Evolutionary conservation across 1,140 invertebrate species (phyloP).

Genomic region (Drosophila jambulina): DNA sequence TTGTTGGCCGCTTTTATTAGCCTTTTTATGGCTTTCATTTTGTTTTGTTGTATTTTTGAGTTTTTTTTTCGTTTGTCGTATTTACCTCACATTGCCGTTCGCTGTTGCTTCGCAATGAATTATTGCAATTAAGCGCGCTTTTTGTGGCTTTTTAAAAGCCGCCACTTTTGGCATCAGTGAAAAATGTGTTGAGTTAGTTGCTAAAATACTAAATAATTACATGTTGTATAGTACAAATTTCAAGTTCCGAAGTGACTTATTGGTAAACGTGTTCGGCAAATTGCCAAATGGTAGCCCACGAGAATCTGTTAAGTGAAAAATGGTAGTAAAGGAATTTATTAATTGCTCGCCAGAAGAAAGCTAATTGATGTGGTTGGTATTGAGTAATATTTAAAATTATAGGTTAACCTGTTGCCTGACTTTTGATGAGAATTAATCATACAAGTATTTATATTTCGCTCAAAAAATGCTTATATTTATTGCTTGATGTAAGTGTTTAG

Average conservation of each 20-base stretch:
- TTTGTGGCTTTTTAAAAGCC: slow-evolving; percentile 76
- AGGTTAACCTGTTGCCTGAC: neutral
- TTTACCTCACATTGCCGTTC: slow-evolving; percentile 40
- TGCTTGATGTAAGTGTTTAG: neutral
- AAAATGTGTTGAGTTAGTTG: slow-evolving; percentile 70
- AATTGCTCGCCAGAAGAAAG: slow-evolving; percentile 19
- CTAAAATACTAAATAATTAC: slow-evolving; percentile 77
- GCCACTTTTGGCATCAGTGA: slow-evolving; percentile 57
- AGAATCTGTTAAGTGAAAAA: slow-evolving; percentile 41
- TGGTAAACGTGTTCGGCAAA: slow-evolving; percentile 35
- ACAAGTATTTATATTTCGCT: neutral
- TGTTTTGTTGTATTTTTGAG: slow-evolving; percentile 25
- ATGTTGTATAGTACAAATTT: slow-evolving; percentile 55
- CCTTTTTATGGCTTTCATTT: slow-evolving; percentile 76
- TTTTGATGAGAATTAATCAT: too few species aligned
- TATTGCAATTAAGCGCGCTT: slow-evolving; percentile 77
- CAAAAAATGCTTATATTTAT: neutral
- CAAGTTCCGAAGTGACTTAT: slow-evolving; percentile 52
- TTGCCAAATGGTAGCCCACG: slow-evolving; percentile 22
- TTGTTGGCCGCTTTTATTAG: slow-evolving; percentile 66
- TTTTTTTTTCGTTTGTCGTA: slow-evolving; percentile 11
- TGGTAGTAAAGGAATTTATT: slow-evolving; percentile 23
- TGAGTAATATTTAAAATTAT: slow-evolving; percentile 17
- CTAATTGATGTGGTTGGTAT: slow-evolving; percentile 7
- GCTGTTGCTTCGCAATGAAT: slow-evolving; percentile 64